phyloP scores from a whole-genome alignment of 2,797 vertebrate genomes.

The Coccyzus lansbergi region DNA sequence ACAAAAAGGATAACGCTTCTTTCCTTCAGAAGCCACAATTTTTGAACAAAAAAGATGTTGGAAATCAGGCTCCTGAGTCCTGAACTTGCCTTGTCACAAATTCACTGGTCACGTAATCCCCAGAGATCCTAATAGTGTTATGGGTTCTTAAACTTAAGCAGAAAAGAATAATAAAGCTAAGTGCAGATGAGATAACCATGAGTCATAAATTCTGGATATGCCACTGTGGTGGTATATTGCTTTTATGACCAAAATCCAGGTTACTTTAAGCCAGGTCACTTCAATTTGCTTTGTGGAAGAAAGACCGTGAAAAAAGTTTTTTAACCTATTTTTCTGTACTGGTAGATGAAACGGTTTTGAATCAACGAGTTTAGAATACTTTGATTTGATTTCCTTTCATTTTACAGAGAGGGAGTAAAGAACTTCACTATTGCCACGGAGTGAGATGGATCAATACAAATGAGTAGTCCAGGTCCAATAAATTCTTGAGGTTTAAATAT shows the following conservation, averaged over 20 bases:
- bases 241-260: neutral
- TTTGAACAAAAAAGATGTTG: fast-evolving
- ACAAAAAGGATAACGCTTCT: neutral
- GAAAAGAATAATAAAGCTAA: neutral
- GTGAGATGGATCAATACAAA: neutral
- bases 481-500: slow-evolving; percentile 13
- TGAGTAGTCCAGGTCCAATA: neutral
- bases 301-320: neutral
- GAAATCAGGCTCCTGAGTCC: neutral
- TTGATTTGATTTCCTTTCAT: slow-evolving; percentile 6
- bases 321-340: neutral
- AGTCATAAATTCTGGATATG: slow-evolving; percentile 11
- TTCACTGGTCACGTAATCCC: neutral
- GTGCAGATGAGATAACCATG: neutral
- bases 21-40: neutral
- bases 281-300: neutral
- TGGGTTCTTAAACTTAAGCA: neutral
- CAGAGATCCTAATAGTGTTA: neutral
- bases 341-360: neutral
- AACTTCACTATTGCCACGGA: neutral
- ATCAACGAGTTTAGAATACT: neutral
- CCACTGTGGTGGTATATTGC: neutral
- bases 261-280: neutral
- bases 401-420: neutral
- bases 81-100: neutral